Conservation (phyloP, 37 sponge, comb jelly and placozoan genomes). For the Amphimedon queenslandica region DNA sequence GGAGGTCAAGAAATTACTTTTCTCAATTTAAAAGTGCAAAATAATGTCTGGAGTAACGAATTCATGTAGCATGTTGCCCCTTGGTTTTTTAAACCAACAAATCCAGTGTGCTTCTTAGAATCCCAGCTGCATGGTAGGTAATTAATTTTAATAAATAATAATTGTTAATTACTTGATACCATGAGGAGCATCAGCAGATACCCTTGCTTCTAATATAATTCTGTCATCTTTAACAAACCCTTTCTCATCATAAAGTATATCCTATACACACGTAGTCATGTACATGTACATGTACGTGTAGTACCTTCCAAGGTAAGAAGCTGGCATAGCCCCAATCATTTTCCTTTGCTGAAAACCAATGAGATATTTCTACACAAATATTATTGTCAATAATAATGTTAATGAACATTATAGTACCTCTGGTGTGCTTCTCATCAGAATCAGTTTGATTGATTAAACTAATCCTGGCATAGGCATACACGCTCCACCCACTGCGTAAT, state of each 20-base stretch:
- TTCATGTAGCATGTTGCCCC: slow-evolving; percentile 99
- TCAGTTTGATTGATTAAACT: slow-evolving; percentile 55
- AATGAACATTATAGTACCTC: slow-evolving; percentile 18
- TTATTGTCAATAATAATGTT: slow-evolving; percentile 10
- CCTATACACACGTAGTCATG: slow-evolving; percentile 30
- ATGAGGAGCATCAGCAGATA: slow-evolving; percentile 95
- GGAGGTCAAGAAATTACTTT: slow-evolving; percentile 43
- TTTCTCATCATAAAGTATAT: slow-evolving; percentile 63
- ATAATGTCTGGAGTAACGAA: slow-evolving; percentile 95
- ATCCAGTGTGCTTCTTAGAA: slow-evolving; percentile 95
- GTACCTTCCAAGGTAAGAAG: slow-evolving; percentile 80
- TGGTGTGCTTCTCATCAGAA: slow-evolving; percentile 26
- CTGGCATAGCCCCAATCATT: slow-evolving; percentile 98
- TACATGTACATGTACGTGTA: background rate
- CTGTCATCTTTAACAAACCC: slow-evolving; percentile 78
- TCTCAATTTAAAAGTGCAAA: slow-evolving; percentile 90
- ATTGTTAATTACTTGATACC: slow-evolving; percentile 77
- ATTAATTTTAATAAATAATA: background rate
- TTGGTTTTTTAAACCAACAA: slow-evolving; percentile 96
- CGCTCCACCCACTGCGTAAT: slow-evolving; percentile 69
- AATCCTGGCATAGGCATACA: slow-evolving; percentile 70
- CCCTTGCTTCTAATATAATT: slow-evolving; percentile 64
- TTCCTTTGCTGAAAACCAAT: slow-evolving; percentile 86
- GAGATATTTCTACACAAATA: slow-evolving; percentile 64
- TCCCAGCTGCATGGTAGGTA: slow-evolving; percentile 80